These are phyloP conservation scores for Ptychobarbus kaznakovi DNA, from an alignment of 2,797 vertebrate genomes.

Conservation along the genomic window DNA sequence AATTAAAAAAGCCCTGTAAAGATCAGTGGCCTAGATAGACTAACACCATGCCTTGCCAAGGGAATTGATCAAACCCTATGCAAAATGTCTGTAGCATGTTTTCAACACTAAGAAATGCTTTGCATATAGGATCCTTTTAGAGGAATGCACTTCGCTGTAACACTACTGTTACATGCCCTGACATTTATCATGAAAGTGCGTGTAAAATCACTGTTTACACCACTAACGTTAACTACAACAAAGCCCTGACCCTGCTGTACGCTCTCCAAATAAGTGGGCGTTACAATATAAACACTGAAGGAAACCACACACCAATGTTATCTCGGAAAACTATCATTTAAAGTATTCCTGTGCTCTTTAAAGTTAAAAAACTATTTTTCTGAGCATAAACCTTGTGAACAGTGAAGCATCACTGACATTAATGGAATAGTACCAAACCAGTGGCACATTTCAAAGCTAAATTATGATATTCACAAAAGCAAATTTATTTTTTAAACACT, in stretches of 20 bases:
- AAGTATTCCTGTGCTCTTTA: neutral
- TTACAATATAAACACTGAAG: constrained; percentile 34
- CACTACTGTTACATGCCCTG: neutral
- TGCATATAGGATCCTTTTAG: neutral
- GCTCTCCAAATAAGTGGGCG: constrained; percentile 20
- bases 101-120: neutral
- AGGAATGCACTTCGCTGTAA: neutral
- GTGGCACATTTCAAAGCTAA: neutral
- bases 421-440: neutral
- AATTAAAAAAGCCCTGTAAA: neutral
- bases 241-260: constrained; percentile 12
- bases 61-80: neutral
- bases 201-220: constrained; percentile 21
- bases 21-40: constrained; percentile 3
- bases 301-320: constrained; percentile 11
- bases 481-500: neutral
- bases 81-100: neutral
- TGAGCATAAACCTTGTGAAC: neutral
- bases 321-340: neutral
- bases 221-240: constrained; percentile 15
- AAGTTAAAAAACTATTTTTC: neutral
- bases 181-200: neutral
- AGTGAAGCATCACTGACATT: neutral
- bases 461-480: neutral
- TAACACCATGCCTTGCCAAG: neutral